phyloP scores from a whole-genome alignment of 2,797 vertebrate genomes.

The Catharus ustulatus region DNA sequence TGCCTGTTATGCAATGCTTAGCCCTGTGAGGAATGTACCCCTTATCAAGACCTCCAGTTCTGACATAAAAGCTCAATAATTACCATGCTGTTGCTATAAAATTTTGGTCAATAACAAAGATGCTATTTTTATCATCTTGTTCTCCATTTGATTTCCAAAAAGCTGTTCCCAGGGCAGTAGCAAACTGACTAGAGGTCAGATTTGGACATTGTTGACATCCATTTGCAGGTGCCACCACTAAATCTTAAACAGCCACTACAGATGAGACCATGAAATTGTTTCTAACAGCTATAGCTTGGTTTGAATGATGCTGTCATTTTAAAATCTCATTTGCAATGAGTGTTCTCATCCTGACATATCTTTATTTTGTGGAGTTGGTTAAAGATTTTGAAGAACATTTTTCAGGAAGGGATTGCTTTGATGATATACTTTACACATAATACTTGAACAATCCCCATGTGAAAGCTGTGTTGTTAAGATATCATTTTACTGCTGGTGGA shows the following conservation, averaged over 20 bases:
- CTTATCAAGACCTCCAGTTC: neutral
- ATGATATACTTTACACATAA: constrained; percentile 17
- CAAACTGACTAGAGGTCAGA: neutral
- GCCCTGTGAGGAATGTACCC: neutral
- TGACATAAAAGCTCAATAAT: neutral
- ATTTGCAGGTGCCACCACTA: neutral
- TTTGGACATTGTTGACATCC: neutral
- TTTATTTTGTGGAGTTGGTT: neutral
- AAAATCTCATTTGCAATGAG: neutral
- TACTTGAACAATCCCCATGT: neutral
- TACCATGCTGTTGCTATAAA: neutral
- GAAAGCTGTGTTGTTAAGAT: constrained; percentile 12
- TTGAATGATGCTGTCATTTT: neutral
- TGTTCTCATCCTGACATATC: neutral
- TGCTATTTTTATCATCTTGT: neutral
- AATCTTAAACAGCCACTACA: neutral
- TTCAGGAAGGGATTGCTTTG: constrained; percentile 21
- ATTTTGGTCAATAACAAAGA: neutral
- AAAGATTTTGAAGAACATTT: constrained; percentile 1
- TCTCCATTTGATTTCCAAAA: neutral
- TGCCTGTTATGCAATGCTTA: neutral
- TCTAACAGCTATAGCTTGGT: neutral
- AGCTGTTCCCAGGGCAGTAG: neutral
- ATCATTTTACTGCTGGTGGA: constrained; percentile 27
- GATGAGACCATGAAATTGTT: neutral